phyloP scores from a whole-genome alignment of 2,113 vertebrate species.

The Blennius ocellaris region DNA sequence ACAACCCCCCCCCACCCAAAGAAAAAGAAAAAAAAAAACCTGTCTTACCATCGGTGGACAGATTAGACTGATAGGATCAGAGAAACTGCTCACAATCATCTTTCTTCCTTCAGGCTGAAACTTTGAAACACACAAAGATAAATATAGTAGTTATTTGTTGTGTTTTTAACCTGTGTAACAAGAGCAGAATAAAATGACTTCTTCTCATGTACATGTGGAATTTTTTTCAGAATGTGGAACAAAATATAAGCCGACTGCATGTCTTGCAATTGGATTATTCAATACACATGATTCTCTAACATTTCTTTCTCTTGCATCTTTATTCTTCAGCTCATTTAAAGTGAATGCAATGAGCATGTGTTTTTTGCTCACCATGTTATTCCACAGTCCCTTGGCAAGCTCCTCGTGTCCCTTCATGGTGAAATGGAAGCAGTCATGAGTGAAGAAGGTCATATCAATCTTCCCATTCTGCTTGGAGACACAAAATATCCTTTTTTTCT shows the following conservation, averaged over 20 bases:
- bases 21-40: too few species aligned
- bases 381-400: conserved; percentile 87
- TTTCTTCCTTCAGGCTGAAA: conserved; percentile 84
- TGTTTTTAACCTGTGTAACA: background rate
- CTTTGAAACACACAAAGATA: conserved; percentile 55
- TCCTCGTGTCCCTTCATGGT: conserved; percentile 87
- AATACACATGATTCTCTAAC: too few species aligned
- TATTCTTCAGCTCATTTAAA: background rate
- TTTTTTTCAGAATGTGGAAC: too few species aligned
- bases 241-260: too few species aligned
- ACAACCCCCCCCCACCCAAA: too few species aligned
- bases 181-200: background rate
- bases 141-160: background rate
- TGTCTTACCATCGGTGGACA: conserved; percentile 82
- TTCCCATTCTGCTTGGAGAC: conserved; percentile 75
- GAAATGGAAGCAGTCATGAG: conserved; percentile 87
- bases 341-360: background rate
- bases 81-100: conserved; percentile 78
- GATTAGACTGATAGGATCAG: conserved; percentile 80
- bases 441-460: conserved; percentile 86
- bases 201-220: too few species aligned
- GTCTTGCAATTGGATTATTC: too few species aligned
- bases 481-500: background rate
- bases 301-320: background rate
- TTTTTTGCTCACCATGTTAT: conserved; percentile 84